Evolutionary conservation across 2,888 invertebrate species (phyloP), one percentile per base, ranked within the genome.

Genomic region (Fissipunctia ypsillon): DNA sequence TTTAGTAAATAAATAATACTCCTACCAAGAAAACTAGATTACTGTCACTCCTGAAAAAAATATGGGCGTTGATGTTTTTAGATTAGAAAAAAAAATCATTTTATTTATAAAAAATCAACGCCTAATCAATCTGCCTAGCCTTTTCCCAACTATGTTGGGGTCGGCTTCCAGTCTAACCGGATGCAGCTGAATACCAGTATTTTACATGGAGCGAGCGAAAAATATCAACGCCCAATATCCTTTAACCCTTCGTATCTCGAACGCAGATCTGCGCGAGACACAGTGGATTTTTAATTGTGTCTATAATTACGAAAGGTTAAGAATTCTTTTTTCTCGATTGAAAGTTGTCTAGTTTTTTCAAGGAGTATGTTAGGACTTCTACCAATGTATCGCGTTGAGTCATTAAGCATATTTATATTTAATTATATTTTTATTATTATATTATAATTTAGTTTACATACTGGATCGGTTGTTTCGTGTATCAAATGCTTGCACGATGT

Each of bases 341-440:
- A 48, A 45, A 48, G 6, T 9, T 54, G 31, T 60, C 31, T 45
- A 48, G 52, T 52, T 31, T 48, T 48, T 19, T 56, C 19, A 9
- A 52, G 28, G 41, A 64, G 50, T 54, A 76, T 19, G 52, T 81
- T 84, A 84, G 84, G 87, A 85, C 85, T 82, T 86, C 78, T 86
- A 82, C 85, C 85, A 83, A 85, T 87, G 85, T 87, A 87, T 87
- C 78, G 87, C 68, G 87, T 87, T 87, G 85, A 87, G 87, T 86
- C 87, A 87, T 86, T 86, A 83, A 85, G 78, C 73, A 57, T 87
- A 87, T 86, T 86, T 87, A 84, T 77, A 80, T 86, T 65, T 78
- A 81, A 86, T 78, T 77, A 83, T 81, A 78, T 74, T 78, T 72
- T 66, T 72, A 77, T 78, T 80, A 83, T 73, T 76, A 79, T 79